Evolutionary conservation across 2,797 vertebrate species (phyloP).

Genomic region (Echiichthys vipera): DNA sequence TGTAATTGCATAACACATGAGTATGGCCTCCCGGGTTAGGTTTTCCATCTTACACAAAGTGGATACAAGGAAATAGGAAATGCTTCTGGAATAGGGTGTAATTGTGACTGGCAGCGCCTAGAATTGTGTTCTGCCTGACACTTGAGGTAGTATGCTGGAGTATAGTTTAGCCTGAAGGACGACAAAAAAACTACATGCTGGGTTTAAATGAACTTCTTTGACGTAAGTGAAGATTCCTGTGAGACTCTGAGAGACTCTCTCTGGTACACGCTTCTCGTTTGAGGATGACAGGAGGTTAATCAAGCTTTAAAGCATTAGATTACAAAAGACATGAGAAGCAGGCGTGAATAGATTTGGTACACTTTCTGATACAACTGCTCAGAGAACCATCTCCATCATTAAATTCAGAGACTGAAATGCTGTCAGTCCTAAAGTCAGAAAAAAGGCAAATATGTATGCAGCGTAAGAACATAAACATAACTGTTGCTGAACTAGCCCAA

Average conservation of each 20-base stretch:
- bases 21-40: conserved; percentile 67
- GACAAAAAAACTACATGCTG: conserved; percentile 55
- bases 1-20: conserved; percentile 78
- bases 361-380: conserved; percentile 56
- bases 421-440: conserved; percentile 18
- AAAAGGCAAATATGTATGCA: conserved; percentile 34
- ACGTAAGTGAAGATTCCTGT: conserved; percentile 54
- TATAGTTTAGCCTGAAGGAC: conserved; percentile 68
- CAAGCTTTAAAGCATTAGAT: conserved; percentile 80
- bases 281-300: conserved; percentile 80
- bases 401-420: conserved; percentile 38
- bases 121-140: conserved; percentile 70
- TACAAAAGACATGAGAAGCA: conserved; percentile 76
- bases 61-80: conserved; percentile 80
- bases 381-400: conserved; percentile 30
- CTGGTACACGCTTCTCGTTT: conserved; percentile 60
- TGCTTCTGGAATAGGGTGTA: conserved; percentile 76
- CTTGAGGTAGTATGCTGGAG: conserved; percentile 67
- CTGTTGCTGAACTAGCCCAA: conserved; percentile 30
- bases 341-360: conserved; percentile 70
- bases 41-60: conserved; percentile 78
- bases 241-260: conserved; percentile 56
- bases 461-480: conserved; percentile 44
- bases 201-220: conserved; percentile 71
- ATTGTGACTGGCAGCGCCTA: conserved; percentile 77